Evolutionary conservation across 2,888 invertebrate genomes (phyloP), one percentile per base, ranked within the genome.

Genomic region (Napeogenes inachia): DNA sequence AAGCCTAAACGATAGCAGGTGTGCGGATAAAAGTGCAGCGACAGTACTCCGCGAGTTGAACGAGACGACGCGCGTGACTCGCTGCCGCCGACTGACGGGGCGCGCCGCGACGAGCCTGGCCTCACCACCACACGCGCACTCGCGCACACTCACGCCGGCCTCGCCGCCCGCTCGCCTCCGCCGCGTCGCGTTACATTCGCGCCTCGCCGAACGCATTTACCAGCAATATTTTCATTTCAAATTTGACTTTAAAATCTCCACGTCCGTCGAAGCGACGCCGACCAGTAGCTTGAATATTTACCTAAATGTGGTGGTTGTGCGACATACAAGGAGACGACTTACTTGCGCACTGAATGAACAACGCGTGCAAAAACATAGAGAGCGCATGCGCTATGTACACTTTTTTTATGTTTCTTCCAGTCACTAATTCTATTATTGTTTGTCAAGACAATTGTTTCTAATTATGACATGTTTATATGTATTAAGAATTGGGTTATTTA

Each of bases 11-110:
- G 77, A 78, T 78, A 76, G 84, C 83, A 83, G 82, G 82, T 82
- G 79, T 73, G 81, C 79, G 81, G 79, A 66, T 78, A 72, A 78
- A 76, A 81, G 77, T 81, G 79, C 82, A 81, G 80, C 80, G 73
- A 71, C 68, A 76, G 71, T 73, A 72, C 80, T 67, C 76, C 77
- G 77, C 78, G 80, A 81, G 75, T 73, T 79, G 76, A 75, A 85
- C 85, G 80, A 84, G 82, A 87, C 89, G 85, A 85, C 87, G 84
- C 86, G 89, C 86, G 87, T 86, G 89, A 86, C 86, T 88, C 82
- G 87, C 85, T 82, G 86, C 84, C 88, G 88, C 84, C 88, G 85
- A 89, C 89, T 89, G 89, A 88, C 86, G 87, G 85, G 80, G 84
- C 87, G 87, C 86, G 84, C 86, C 85, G 85, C 84, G 82, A 76